Evolutionary conservation across 2,113 vertebrate genomes (phyloP), one percentile per base, ranked within the genome.

Genomic region (Sapayoa aenigma): DNA sequence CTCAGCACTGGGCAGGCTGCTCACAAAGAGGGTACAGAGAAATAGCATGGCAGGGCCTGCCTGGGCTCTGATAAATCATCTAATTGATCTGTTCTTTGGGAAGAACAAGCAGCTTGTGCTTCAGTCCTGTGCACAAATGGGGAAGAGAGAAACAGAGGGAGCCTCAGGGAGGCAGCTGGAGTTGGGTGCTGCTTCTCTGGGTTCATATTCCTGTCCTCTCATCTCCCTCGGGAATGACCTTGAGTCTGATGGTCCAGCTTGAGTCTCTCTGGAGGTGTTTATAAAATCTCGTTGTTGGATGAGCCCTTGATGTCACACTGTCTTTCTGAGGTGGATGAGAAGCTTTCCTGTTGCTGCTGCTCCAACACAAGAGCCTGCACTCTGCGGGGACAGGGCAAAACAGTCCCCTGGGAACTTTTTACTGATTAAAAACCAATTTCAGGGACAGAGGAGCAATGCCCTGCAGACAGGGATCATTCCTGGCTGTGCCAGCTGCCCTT

Each of bases 401-500:
- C 65, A 56, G 50, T 76, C 69, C 42, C 82, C 52, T 59, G 59
- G 93, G 74, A 96, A 87, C 68, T 47, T 55, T 81, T 87, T 63
- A 47, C n/a, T 89, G 80, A 59, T 84, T 95, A 67, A 96, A 91
- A 71, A 87, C 72, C 87, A 81, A 60, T 46, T 53, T 49, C 49
- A 53, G 35, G 28, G 55, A 31, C n/a, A 62, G 87, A 73, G 66
- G 77, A 55, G 5, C 35, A 35, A 16, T 44, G 42, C 42, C 42
- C 44, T 60, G 89, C 17, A 69, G 69, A 65, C 28, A 78, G 75
- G 33, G 22, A 69, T 89, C 66, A 46, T n/a, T 91, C 49, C 73
- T 35, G 35, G 49, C 72, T 52, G 7, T 50, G 80, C 74, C 81
- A 89, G 55, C 84, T 86, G 42, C 84, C 67, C 71, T 55, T 73